phyloP scores from a whole-genome alignment of 2,888 invertebrate species.

The Tanypteryx hageni region DNA sequence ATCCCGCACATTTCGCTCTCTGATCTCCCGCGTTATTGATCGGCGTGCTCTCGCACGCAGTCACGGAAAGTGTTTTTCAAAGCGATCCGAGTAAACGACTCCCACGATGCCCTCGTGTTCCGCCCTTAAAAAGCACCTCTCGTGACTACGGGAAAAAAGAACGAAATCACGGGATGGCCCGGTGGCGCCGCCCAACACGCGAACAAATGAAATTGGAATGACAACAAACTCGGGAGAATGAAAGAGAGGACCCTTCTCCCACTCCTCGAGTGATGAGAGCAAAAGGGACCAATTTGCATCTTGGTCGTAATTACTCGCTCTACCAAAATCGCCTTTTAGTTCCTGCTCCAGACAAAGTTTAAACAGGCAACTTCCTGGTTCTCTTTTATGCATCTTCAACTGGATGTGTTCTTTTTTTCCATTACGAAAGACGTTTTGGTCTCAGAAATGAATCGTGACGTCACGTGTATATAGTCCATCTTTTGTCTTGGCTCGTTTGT shows the following conservation, averaged over 20 bases:
- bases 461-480: no score
- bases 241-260: background rate
- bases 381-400: no score
- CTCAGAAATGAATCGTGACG: no score
- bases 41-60: background rate
- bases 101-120: background rate
- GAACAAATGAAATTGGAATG: background rate
- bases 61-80: background rate
- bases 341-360: no score
- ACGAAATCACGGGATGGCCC: background rate
- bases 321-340: no score
- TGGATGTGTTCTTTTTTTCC: no score
- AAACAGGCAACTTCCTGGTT: no score
- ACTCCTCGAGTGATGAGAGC: no score
- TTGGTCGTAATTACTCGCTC: no score
- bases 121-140: background rate
- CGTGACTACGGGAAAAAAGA: background rate
- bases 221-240: background rate
- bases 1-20: background rate
- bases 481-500: no score
- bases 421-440: no score
- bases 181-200: background rate
- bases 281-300: no score
- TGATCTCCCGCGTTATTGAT: background rate
- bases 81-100: slow-evolving; percentile 1